These are phyloP conservation scores for Drosophila ercepeae DNA, from an alignment of 1,140 invertebrate genomes.

Conservation along the genomic window DNA sequence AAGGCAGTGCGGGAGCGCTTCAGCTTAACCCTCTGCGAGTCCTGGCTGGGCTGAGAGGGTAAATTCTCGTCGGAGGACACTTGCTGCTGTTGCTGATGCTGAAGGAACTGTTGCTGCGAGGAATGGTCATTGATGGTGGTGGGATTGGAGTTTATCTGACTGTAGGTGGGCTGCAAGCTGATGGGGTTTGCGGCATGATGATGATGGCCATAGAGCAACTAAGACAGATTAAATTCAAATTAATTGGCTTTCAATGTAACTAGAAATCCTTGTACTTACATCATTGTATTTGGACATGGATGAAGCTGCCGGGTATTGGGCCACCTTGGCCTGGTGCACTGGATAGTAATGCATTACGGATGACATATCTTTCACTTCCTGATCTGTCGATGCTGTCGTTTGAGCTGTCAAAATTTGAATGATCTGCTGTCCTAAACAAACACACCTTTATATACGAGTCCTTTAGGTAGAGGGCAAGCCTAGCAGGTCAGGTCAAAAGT, in stretches of 20 bases:
- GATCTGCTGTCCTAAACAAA: conserved; percentile 40
- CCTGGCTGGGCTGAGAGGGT: conserved; percentile 48
- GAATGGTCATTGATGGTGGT: conserved; percentile 23
- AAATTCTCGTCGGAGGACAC: conserved; percentile 72
- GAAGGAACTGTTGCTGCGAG: conserved; percentile 11
- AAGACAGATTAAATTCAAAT: background rate
- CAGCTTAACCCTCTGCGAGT: conserved; percentile 53
- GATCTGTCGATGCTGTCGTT: conserved; percentile 14
- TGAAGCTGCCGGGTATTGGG: conserved; percentile 27
- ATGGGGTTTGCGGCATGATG: conserved; percentile 23
- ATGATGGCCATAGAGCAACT: conserved; percentile 54
- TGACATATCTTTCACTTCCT: conserved; percentile 42
- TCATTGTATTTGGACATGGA: conserved; percentile 61
- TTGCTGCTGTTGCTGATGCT: conserved; percentile 36
- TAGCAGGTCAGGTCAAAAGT: conserved; percentile 25
- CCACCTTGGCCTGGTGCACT: conserved; percentile 65
- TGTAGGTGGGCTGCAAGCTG: conserved; percentile 8
- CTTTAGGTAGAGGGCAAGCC: conserved; percentile 48
- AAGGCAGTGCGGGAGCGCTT: conserved; percentile 90
- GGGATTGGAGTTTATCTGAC: conserved; percentile 29
- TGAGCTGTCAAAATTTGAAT: conserved; percentile 45
- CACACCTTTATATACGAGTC: conserved; percentile 52
- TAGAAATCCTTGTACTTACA: conserved; percentile 26
- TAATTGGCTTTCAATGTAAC: background rate
- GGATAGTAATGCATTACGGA: conserved; percentile 81